phyloP scores from a whole-genome alignment of 2,888 invertebrate species.

The Eudasyphora cyanicolor region DNA sequence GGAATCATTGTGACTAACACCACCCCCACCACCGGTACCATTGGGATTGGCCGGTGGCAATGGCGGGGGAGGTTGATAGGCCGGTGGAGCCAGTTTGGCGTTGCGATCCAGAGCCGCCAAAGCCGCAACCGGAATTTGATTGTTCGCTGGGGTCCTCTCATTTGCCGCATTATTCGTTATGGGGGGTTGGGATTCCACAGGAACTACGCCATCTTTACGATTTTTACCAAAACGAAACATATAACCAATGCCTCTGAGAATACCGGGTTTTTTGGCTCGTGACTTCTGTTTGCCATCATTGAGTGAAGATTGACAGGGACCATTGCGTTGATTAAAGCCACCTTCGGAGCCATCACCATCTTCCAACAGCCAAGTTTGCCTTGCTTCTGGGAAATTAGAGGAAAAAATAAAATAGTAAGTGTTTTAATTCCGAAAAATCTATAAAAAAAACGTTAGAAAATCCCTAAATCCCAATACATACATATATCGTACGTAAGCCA shows the following conservation, averaged over 20 bases:
- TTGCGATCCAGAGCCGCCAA: constrained; percentile 76
- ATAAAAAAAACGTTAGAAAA: no score
- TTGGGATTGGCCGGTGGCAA: constrained; percentile 74
- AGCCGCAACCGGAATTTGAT: constrained; percentile 75
- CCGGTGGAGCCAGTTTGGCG: constrained; percentile 77
- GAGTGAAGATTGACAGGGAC: constrained; percentile 89
- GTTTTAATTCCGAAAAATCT: no score
- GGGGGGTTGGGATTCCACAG: constrained; percentile 73
- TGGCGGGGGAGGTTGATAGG: constrained; percentile 80
- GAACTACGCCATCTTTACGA: constrained; percentile 81
- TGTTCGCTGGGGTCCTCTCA: constrained; percentile 68
- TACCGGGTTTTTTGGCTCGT: constrained; percentile 86
- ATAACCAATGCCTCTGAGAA: constrained; percentile 84
- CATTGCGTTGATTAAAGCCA: constrained; percentile 86
- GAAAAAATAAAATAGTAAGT: constrained; percentile 4
- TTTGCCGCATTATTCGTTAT: constrained; percentile 64
- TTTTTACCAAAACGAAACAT: constrained; percentile 83
- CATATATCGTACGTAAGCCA: no score
- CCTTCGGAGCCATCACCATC: constrained; percentile 85
- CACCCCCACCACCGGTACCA: constrained; percentile 67
- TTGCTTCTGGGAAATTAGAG: constrained; percentile 82
- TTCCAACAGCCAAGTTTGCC: constrained; percentile 91
- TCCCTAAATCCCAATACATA: no score
- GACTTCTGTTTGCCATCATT: constrained; percentile 83
- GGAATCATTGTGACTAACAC: constrained; percentile 19